phyloP scores from a whole-genome alignment of 53 echinoderm and acorn worm genomes.

The Temnopleurus reevesii region DNA sequence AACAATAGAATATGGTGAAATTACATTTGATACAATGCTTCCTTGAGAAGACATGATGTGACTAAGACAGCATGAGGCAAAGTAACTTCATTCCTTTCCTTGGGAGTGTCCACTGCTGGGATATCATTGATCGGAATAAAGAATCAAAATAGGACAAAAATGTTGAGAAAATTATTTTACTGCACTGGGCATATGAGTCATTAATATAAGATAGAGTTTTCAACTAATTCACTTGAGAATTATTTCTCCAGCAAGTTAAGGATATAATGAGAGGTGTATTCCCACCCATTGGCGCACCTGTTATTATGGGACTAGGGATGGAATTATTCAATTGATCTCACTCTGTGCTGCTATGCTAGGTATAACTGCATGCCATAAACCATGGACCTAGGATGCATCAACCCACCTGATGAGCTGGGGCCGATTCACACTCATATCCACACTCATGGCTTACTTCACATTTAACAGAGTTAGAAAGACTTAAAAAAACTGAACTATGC shows the following conservation, averaged over 20 bases:
- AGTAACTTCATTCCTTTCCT: no score
- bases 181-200: neutral
- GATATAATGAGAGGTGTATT: neutral
- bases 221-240: neutral
- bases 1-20: no score
- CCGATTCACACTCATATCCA: neutral
- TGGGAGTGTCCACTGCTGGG: no score
- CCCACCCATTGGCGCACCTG: constrained; percentile 34
- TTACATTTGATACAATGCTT: no score
- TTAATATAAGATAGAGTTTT: neutral
- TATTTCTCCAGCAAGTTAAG: neutral
- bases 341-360: neutral
- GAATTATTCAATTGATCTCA: constrained; percentile 34
- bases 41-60: no score
- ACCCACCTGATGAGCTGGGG: constrained; percentile 3
- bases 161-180: neutral
- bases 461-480: no score
- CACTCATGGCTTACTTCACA: neutral
- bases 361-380: neutral
- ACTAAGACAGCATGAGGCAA: no score
- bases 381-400: no score
- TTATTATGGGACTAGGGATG: neutral
- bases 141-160: neutral
- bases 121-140: no score
- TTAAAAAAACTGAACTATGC: no score